Evolutionary conservation across 1,140 invertebrate genomes (phyloP).

Genomic region (Diorhabda elongata): DNA sequence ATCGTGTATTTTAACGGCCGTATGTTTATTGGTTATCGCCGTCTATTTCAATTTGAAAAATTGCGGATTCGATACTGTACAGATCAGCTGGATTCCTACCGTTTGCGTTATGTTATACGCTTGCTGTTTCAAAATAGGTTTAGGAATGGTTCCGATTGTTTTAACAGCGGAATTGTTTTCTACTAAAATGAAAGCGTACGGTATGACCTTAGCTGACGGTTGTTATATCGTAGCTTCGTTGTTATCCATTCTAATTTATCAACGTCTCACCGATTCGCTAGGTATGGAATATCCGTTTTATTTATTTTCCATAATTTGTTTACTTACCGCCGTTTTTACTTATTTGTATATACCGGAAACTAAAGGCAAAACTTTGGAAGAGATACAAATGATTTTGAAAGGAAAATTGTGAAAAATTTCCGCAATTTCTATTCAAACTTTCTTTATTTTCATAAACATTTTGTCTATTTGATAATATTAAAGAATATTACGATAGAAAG

Average conservation of each 20-base stretch:
- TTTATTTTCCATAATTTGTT: conserved; percentile 60
- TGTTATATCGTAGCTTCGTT: conserved; percentile 51
- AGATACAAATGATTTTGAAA: conserved; percentile 56
- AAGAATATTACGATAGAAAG: too few species aligned
- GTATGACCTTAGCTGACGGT: conserved; percentile 39
- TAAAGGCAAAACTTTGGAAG: conserved; percentile 69
- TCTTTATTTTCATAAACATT: too few species aligned
- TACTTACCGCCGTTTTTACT: conserved; percentile 58
- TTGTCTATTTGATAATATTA: too few species aligned
- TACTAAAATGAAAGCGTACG: conserved; percentile 53
- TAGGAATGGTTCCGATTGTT: conserved; percentile 62
- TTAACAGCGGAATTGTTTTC: conserved; percentile 59
- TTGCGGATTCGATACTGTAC: conserved; percentile 18
- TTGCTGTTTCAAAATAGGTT: conserved; percentile 31
- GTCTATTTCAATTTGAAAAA: conserved; percentile 39
- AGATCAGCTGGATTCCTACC: conserved; percentile 33
- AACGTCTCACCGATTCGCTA: conserved; percentile 50
- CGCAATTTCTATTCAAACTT: too few species aligned
- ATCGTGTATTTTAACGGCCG: conserved; percentile 30
- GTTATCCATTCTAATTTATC: conserved; percentile 65
- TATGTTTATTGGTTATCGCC: conserved; percentile 32
- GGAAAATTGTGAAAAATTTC: conserved; percentile 6
- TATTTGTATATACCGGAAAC: conserved; percentile 68
- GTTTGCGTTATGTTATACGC: conserved; percentile 34
- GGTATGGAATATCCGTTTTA: conserved; percentile 59